Evolutionary conservation across 2,888 invertebrate species (phyloP).

Genomic region (Stomorhina lunata): DNA sequence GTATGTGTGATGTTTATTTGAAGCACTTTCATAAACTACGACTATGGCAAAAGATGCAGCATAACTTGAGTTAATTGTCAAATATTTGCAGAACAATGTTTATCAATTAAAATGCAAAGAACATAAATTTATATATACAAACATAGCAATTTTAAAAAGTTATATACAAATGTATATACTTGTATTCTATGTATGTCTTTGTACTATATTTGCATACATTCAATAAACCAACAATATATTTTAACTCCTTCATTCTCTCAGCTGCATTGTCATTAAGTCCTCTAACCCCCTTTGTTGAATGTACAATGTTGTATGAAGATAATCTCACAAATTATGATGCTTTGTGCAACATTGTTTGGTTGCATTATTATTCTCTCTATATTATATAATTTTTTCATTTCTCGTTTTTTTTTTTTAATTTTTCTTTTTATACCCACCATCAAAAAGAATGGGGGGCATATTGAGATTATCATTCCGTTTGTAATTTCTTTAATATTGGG

Average conservation of each 20-base stretch:
- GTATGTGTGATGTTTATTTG: neutral
- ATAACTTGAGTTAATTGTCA: slow-evolving; percentile 71
- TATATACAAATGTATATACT: neutral
- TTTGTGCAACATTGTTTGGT: slow-evolving; percentile 42
- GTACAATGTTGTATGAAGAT: slow-evolving; percentile 4
- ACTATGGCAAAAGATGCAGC: slow-evolving; percentile 44
- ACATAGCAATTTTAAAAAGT: neutral
- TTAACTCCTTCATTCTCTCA: neutral
- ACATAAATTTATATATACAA: neutral
- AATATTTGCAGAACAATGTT: slow-evolving; percentile 73
- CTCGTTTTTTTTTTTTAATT: neutral
- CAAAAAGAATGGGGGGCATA: too few relatives aligned
- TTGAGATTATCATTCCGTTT: too few relatives aligned
- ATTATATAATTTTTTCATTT: slow-evolving; percentile 7
- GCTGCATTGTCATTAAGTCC: neutral
- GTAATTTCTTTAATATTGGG: too few relatives aligned
- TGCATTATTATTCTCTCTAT: slow-evolving; percentile 32
- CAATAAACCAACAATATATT: slow-evolving; percentile 48
- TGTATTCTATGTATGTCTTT: neutral
- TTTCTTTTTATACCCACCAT: too few relatives aligned
- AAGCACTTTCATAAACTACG: neutral
- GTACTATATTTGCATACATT: neutral
- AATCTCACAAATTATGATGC: slow-evolving; percentile 50
- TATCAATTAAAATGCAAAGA: slow-evolving; percentile 70
- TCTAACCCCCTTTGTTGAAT: slow-evolving; percentile 25